Evolutionary conservation across 2,797 vertebrate genomes (phyloP).

Genomic region (Glossophaga mutica): DNA sequence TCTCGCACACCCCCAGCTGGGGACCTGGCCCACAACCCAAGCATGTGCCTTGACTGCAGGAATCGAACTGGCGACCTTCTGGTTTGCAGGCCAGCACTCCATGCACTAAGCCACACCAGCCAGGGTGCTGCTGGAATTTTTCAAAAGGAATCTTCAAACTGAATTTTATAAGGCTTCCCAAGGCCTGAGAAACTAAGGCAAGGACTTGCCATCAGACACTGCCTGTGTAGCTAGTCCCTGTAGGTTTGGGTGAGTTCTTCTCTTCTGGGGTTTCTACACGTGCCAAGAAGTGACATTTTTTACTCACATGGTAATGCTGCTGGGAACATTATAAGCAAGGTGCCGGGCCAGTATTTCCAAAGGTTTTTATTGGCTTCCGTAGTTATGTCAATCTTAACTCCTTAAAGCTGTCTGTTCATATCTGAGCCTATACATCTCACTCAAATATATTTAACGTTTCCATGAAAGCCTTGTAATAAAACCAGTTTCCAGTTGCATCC

Average conservation of each 20-base stretch:
- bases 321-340: neutral
- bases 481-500: neutral
- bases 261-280: neutral
- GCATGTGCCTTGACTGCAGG: too few species aligned
- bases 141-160: neutral
- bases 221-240: neutral
- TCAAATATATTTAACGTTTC: neutral
- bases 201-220: neutral
- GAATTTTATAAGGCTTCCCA: neutral
- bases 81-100: too few species aligned
- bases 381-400: neutral
- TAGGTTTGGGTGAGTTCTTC: neutral
- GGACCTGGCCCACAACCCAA: too few species aligned
- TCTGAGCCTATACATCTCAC: neutral
- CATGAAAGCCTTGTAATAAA: neutral
- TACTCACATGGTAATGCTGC: neutral
- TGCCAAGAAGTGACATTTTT: neutral
- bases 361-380: neutral
- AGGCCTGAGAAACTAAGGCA: neutral
- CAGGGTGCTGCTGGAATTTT: neutral
- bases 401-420: neutral
- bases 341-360: neutral
- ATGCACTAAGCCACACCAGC: neutral
- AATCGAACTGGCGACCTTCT: too few species aligned
- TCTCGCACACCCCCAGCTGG: neutral